Percentiles rank a stretch among this genome's conserved stretches.
phyloP scores from a whole-genome alignment of 2,113 vertebrate genomes.

The Pampusana beccarii region DNA sequence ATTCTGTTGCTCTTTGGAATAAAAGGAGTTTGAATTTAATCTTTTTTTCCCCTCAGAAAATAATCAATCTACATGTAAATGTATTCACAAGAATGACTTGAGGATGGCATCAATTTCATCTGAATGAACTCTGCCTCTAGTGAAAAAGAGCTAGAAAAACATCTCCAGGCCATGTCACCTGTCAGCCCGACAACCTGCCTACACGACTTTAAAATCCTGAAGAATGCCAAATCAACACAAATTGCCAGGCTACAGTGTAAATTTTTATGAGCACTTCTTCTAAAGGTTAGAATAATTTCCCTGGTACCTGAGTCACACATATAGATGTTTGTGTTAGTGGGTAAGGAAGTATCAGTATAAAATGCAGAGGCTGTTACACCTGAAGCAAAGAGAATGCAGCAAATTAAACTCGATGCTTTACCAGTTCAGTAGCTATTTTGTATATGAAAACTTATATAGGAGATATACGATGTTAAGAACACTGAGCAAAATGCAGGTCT shows the following conservation, averaged over 20 bases:
- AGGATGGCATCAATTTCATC: neutral
- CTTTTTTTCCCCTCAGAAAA: neutral
- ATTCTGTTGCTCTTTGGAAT: neutral
- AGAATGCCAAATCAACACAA: neutral
- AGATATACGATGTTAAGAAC: neutral
- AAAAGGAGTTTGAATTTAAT: neutral
- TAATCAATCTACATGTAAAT: neutral
- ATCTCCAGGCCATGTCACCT: neutral
- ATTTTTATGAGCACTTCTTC: neutral
- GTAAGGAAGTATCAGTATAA: neutral
- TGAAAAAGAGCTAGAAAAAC: neutral
- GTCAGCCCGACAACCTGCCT: neutral
- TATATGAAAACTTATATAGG: neutral
- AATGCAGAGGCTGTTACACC: neutral
- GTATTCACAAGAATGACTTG: neutral
- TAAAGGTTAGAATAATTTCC: neutral
- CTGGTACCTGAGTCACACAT: neutral
- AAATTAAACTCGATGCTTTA: neutral
- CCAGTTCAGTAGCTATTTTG: neutral
- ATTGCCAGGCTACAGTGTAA: neutral
- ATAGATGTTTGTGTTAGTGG: neutral
- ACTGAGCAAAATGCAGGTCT: neutral
- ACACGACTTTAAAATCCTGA: neutral
- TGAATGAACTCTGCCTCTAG: neutral
- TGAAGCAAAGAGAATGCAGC: neutral